These are phyloP conservation scores for Eledone cirrhosa DNA, from an alignment of 2,888 invertebrate genomes.

Conservation along the genomic window DNA sequence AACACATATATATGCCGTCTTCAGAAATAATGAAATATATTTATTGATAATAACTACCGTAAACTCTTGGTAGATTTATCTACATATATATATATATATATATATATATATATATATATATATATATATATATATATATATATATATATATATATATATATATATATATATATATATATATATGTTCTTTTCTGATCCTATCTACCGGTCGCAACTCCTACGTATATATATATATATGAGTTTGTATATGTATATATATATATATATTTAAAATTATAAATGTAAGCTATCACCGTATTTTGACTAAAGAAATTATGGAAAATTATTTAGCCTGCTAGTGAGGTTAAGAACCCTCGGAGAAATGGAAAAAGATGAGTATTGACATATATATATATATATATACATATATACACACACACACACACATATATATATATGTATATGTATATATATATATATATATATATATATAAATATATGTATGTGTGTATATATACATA, in stretches of 20 bases:
- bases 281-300: too few species aligned
- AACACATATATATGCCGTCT: too few species aligned
- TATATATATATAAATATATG: not conserved
- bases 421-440: not conserved
- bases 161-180: slow-evolving; percentile 6
- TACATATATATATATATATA: slow-evolving; percentile 6
- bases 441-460: slow-evolving; percentile 2
- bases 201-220: not conserved
- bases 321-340: too few species aligned
- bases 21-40: too few species aligned
- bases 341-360: too few species aligned
- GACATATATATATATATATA: slow-evolving; percentile 6
- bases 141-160: slow-evolving; percentile 6
- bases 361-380: too few species aligned
- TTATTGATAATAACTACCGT: too few species aligned
- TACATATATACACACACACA: not conserved
- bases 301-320: too few species aligned
- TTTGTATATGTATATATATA: too few species aligned
- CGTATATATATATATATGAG: not conserved
- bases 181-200: not conserved
- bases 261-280: too few species aligned
- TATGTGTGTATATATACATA: not conserved
- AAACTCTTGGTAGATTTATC: too few species aligned
- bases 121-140: slow-evolving; percentile 6
- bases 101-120: slow-evolving; percentile 6